Base-by-base conservation (phyloP, 2,888 invertebrate species). In the Oxyteleia sp. region DNA sequence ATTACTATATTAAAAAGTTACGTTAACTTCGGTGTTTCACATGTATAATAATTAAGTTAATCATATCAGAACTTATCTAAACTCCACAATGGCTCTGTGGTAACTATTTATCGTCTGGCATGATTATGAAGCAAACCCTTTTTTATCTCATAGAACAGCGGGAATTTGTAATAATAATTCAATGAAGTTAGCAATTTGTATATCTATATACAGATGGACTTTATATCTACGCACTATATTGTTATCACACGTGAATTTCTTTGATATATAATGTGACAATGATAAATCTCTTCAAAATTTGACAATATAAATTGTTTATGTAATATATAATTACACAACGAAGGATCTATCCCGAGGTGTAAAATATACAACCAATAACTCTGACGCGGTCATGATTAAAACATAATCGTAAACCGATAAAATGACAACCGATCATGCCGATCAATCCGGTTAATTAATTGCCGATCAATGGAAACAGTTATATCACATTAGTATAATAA, bases 401-500 rank as follows among this genome's bases (percentile, higher is more conserved):
- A 57, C 68, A 32, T 68, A 55, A 64, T 13, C 57, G n/a, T 35
- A 57, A 53, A 53, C 16, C n/a, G 47, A 51, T 38, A 35, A 53
- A 47, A 69, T 69, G 69, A 57, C 68, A 69, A 26, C 7, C 41
- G 23, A 47, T 59, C 18, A 8, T 8, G 1, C 3, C n/a, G 20
- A 41, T 41, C 61, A 59, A 51, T 38, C 41, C 7, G 15, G 41
- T 4, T 74, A 74, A 64, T 55, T 63, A 55, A 74, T 74, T 45
- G 45, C 7, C 45, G 23, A 64, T 74, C 32, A 45, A 45, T 38
- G 32, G 7, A 43, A 74, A 55, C 53, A 4, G 53, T 74, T 74
- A 64, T 64, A 64, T 74, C 47, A 64, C 55, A 35, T 64, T 55
- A 35, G 11, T 74, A 55, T 53, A 59, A 72, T 61, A 13, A 53